Conservation (phyloP, 2,888 invertebrate species). For the Xylophagus ater region DNA sequence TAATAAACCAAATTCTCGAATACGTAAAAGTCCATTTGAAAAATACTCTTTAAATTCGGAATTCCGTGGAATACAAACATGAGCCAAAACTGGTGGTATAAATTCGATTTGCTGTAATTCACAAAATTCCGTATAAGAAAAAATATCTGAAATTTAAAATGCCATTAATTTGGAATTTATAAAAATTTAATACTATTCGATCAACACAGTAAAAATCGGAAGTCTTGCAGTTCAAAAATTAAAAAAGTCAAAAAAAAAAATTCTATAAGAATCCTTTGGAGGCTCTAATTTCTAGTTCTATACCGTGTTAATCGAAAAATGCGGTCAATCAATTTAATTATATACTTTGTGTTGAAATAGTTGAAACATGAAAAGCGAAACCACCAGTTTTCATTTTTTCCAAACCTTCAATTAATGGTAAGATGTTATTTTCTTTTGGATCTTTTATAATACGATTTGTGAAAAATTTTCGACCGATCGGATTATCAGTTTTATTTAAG, state of each 20-base stretch:
- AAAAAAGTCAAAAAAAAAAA: too few species aligned
- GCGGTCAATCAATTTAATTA: too few species aligned
- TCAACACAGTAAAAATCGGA: background rate
- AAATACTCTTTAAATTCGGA: slow-evolving; percentile 1
- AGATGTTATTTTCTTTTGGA: background rate
- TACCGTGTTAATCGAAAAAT: too few species aligned
- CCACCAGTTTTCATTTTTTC: background rate
- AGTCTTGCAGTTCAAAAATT: background rate
- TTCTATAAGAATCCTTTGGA: too few species aligned
- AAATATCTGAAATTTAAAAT: background rate
- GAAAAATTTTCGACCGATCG: background rate
- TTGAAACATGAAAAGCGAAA: slow-evolving; percentile 2
- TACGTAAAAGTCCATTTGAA: background rate
- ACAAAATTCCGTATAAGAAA: background rate
- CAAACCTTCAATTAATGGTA: background rate
- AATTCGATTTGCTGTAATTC: background rate
- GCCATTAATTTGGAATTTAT: too few species aligned
- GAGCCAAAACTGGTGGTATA: background rate
- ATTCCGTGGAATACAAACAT: background rate
- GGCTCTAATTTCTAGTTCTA: too few species aligned
- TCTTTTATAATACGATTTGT: background rate
- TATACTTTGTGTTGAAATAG: too few species aligned
- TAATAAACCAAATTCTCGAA: background rate
- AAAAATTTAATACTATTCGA: background rate
- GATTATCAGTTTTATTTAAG: background rate